phyloP scores from a whole-genome alignment of 1,140 invertebrate species.

The Heterodera carotae region DNA sequence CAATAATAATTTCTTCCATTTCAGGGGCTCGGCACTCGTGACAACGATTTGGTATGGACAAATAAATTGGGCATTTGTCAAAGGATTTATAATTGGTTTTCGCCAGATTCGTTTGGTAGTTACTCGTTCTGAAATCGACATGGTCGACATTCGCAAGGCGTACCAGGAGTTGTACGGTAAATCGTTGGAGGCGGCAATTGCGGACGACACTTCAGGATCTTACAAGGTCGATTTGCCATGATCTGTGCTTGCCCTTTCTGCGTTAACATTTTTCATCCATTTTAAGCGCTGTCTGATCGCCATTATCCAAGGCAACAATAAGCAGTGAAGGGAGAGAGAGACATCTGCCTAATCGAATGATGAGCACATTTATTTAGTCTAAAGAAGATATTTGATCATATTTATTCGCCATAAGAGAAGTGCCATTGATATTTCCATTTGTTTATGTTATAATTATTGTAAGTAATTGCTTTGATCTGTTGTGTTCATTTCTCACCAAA shows the following conservation, averaged over 20 bases:
- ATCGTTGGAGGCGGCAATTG: slow-evolving; percentile 66
- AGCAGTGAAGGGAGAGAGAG: no score
- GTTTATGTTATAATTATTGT: no score
- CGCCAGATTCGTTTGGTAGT: slow-evolving; percentile 67
- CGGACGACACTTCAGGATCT: slow-evolving; percentile 61
- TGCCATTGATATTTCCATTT: no score
- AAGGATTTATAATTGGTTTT: slow-evolving; percentile 58
- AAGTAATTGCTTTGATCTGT: no score
- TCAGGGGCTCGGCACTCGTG: slow-evolving; percentile 66
- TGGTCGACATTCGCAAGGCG: slow-evolving; percentile 69
- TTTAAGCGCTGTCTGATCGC: slow-evolving; percentile 16
- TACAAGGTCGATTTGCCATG: slow-evolving; percentile 57
- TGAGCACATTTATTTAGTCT: no score
- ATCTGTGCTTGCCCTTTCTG: no score
- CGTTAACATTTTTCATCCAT: neutral
- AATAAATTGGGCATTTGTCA: neutral
- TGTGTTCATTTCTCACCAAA: no score
- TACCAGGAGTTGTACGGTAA: slow-evolving; percentile 67
- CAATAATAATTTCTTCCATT: slow-evolving; percentile 64
- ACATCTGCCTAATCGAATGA: no score
- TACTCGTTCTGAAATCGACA: slow-evolving; percentile 68
- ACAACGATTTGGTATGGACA: slow-evolving; percentile 64
- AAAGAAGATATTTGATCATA: no score
- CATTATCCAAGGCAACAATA: slow-evolving; percentile 5
- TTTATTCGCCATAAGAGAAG: no score